Evolutionary conservation across 2,113 vertebrate species (phyloP).

Genomic region (Thalassoma bifasciatum): DNA sequence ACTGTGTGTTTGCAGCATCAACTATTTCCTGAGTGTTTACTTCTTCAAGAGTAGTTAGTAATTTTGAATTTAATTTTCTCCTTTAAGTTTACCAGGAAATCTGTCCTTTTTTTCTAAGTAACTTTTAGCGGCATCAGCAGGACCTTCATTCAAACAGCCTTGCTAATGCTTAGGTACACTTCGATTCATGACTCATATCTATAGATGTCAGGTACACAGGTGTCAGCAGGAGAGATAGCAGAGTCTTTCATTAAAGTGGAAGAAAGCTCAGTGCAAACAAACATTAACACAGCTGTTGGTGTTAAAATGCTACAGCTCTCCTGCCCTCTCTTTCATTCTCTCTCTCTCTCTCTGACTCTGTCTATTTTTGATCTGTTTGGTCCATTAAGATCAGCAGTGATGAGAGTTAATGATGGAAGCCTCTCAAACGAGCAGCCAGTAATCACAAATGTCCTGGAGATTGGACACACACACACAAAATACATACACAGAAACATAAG

Average conservation of each 20-base stretch:
- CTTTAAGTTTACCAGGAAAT: no score
- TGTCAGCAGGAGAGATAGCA: background rate
- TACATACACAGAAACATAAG: slow-evolving; percentile 15
- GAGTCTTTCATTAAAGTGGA: background rate
- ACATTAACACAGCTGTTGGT: slow-evolving; percentile 24
- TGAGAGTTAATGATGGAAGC: slow-evolving; percentile 80
- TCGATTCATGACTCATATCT: slow-evolving; percentile 10
- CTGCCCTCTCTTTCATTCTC: slow-evolving; percentile 60
- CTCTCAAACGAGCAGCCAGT: slow-evolving; percentile 70
- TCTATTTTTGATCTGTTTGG: slow-evolving; percentile 82
- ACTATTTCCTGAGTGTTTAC: no score
- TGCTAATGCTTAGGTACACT: background rate
- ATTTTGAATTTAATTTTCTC: no score
- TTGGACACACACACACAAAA: slow-evolving; percentile 26
- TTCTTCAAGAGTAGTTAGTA: no score
- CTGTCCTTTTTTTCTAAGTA: no score
- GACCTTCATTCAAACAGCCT: no score
- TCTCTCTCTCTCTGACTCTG: slow-evolving; percentile 31
- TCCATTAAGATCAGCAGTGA: slow-evolving; percentile 82
- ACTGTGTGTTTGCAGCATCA: no score
- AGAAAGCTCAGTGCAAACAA: background rate
- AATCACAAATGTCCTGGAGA: slow-evolving; percentile 66
- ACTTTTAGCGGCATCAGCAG: no score
- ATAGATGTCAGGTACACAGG: background rate
- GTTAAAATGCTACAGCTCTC: slow-evolving; percentile 69